Conservation (phyloP, 2,797 vertebrate species). For the Urosaurus nigricauda region DNA sequence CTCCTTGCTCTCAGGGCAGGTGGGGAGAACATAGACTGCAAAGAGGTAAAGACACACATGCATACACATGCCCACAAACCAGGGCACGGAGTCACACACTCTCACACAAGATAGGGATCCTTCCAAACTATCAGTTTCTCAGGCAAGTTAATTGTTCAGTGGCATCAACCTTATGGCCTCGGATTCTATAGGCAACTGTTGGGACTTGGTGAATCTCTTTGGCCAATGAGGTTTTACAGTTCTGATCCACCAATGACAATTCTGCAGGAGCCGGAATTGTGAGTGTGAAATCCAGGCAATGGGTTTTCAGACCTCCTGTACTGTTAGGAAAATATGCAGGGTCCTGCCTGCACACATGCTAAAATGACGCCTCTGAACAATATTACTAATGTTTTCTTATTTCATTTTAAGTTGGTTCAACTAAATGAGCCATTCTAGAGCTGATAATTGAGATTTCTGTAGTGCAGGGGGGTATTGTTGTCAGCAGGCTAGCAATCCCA, state of each 20-base stretch:
- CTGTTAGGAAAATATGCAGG: neutral
- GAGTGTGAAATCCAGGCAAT: neutral
- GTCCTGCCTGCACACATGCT: neutral
- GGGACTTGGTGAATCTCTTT: neutral
- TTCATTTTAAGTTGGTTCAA: slow-evolving; percentile 5
- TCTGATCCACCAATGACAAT: neutral
- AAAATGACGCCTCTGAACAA: neutral
- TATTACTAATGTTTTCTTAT: neutral
- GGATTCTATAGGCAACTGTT: neutral
- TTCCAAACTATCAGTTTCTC: neutral
- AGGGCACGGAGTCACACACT: neutral
- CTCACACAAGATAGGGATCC: neutral
- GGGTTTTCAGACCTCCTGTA: neutral
- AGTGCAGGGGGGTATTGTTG: neutral
- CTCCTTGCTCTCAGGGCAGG: slow-evolving; percentile 1
- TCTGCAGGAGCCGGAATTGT: neutral
- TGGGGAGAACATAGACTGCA: neutral
- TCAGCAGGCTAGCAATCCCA: neutral
- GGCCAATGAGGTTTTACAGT: neutral
- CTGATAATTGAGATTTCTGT: neutral
- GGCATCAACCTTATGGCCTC: neutral
- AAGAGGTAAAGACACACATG: slow-evolving; percentile 30
- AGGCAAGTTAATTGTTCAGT: neutral
- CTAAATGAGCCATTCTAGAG: neutral
- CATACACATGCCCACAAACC: slow-evolving; percentile 18